These are phyloP conservation scores for Entomobrya proxima DNA, from an alignment of 2,888 invertebrate genomes.

Conservation along the genomic window DNA sequence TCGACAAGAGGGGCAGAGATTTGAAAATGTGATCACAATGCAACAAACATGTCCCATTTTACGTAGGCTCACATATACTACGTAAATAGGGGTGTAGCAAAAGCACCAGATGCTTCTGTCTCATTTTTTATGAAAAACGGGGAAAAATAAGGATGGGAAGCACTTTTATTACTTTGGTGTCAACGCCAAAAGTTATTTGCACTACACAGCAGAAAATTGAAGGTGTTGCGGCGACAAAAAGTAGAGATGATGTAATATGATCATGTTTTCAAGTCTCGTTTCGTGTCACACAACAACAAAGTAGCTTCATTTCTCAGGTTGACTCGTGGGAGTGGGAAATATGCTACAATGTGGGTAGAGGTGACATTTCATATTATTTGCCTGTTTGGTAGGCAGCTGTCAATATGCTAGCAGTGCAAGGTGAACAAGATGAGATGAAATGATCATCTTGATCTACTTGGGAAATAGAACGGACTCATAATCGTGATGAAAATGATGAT, in stretches of 20 bases:
- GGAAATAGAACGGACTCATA: constrained; percentile 1
- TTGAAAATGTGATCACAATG: constrained; percentile 14
- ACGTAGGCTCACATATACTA: not conserved
- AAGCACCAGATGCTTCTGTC: constrained; percentile 7
- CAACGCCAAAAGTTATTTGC: not conserved
- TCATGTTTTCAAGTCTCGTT: constrained; percentile 40
- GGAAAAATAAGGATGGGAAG: not conserved
- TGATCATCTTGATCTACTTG: constrained; percentile 2
- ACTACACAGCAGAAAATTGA: not conserved
- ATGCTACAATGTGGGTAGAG: not conserved
- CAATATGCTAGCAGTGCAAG: not conserved
- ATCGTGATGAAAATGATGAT: constrained; percentile 16
- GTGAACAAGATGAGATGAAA: constrained; percentile 4
- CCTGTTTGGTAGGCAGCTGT: not conserved
- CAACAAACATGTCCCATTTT: constrained; percentile 2
- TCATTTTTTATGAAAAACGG: not conserved
- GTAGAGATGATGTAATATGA: not conserved
- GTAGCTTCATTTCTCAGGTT: constrained; percentile 41
- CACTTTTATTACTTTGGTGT: constrained; percentile 28
- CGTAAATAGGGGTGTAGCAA: not conserved
- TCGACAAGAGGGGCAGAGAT: not conserved
- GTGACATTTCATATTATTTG: not conserved
- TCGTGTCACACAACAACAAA: constrained; percentile 49
- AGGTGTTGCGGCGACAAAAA: not conserved
- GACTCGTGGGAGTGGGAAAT: not conserved